Conservation (phyloP, 2,797 vertebrate species). For the Babyrousa celebensis region DNA sequence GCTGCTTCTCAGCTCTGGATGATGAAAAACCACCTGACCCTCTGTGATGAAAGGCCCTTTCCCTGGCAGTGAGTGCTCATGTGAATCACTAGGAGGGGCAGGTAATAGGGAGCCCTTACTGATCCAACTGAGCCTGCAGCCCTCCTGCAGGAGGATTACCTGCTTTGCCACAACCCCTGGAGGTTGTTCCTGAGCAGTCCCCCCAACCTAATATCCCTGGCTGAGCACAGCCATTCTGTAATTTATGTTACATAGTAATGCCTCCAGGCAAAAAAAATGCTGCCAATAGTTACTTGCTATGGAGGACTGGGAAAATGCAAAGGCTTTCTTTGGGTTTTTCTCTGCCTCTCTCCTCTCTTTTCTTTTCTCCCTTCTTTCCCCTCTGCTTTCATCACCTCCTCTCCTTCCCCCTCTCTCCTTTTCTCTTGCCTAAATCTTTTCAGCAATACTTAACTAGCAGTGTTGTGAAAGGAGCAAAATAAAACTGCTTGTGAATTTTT, state of each 20-base stretch:
- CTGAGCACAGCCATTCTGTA: conserved; percentile 74
- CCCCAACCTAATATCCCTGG: conserved; percentile 62
- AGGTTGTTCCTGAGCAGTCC: conserved; percentile 54
- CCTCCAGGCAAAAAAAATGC: conserved; percentile 78
- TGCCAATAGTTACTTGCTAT: conserved; percentile 77
- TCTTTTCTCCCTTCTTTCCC: background rate
- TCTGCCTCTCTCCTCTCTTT: background rate
- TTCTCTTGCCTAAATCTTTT: conserved; percentile 17
- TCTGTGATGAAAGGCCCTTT: conserved; percentile 61
- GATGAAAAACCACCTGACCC: conserved; percentile 41
- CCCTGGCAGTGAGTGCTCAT: background rate
- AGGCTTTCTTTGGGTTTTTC: conserved; percentile 49
- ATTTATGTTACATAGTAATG: conserved; percentile 67
- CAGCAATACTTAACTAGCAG: background rate
- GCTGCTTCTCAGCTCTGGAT: conserved; percentile 4
- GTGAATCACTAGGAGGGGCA: background rate
- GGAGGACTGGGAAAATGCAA: conserved; percentile 71
- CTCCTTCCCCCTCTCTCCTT: background rate
- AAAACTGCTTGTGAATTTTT: conserved; percentile 38
- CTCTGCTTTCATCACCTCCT: background rate
- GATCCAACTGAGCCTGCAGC: background rate
- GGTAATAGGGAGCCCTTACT: background rate
- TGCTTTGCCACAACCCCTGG: background rate
- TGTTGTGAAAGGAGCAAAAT: conserved; percentile 55
- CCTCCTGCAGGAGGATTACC: conserved; percentile 45